These are phyloP conservation scores for Myripristis murdjan DNA, from an alignment of 2,797 vertebrate genomes.

Conservation along the genomic window DNA sequence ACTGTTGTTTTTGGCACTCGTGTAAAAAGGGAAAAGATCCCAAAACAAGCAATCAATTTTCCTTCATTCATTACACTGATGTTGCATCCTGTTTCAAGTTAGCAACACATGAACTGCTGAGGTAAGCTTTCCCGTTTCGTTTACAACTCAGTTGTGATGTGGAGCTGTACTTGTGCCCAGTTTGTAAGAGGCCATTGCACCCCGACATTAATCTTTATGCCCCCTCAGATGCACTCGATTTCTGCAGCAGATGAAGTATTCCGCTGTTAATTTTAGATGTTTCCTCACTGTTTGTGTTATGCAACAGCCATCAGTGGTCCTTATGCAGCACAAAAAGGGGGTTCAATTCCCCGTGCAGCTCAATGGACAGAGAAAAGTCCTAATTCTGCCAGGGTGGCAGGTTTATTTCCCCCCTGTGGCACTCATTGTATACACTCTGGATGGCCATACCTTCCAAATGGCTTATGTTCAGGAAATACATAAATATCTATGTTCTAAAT, in stretches of 20 bases:
- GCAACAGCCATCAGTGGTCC: constrained; percentile 20
- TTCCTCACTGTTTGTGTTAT: constrained; percentile 27
- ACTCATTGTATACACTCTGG: constrained; percentile 39
- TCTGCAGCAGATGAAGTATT: neutral
- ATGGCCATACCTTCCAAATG: constrained; percentile 1
- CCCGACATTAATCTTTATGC: constrained; percentile 10
- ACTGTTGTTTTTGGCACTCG: neutral
- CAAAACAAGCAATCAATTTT: neutral
- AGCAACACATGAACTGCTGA: constrained; percentile 17
- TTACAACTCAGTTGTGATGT: neutral
- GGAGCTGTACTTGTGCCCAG: neutral
- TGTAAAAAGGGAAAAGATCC: neutral
- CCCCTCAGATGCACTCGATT: neutral
- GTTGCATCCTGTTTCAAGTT: neutral
- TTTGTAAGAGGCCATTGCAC: constrained; percentile 10
- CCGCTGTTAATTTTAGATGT: constrained; percentile 11
- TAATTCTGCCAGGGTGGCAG: constrained; percentile 2
- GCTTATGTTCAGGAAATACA: constrained; percentile 34
- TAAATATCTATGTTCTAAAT: neutral
- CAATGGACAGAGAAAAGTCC: neutral
- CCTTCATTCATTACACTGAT: neutral
- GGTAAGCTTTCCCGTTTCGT: neutral
- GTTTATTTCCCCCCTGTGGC: constrained; percentile 9
- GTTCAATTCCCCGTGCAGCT: too few species aligned
- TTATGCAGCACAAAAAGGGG: too few species aligned